Evolutionary conservation across 2,113 vertebrate genomes (phyloP), one percentile per base, ranked within the genome.

Genomic region (Myrmophylax atrothorax): DNA sequence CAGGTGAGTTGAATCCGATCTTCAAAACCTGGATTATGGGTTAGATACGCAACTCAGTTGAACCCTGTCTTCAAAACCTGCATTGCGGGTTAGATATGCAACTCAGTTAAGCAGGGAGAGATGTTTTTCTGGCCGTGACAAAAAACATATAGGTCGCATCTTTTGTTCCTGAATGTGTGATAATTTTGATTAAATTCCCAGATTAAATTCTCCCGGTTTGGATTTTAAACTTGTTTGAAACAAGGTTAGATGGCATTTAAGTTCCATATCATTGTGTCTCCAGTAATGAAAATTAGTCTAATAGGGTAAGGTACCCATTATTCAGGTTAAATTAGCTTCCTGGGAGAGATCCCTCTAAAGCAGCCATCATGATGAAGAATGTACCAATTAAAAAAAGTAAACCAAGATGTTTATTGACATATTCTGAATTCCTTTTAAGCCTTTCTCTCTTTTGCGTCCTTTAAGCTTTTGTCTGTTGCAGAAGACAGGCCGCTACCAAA

Each of bases 201-300:
- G 88, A 93, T 90, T 92, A 90, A 93, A 87, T 92, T 93, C n/a
- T 93, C 28, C 46, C 68, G 68, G 60, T 90, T 84, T 90, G 90
- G 73, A 78, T 90, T 96, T 92, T 81, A 92, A 94, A 90, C 68
- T 94, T 95, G 76, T 75, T 90, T 93, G 73, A 89, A 86, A 64
- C 56, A 84, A 79, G 80, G 64, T 87, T 95, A 94, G 86, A 79
- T 78, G 76, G 76, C 83, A 95, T 96, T 96, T 92, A 92, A 95
- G 83, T 81, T 86, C 62, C 40, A 46, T 92, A 86, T 89, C 64
- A 76, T 46, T 53, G 35, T 95, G 79, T 89, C 83, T 94, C 58
- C 58, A 53, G 67, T 94, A 96, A 95, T 90, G 94, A 93, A 94
- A 95, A 96, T 96, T 95, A 93, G 94, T 90, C 83, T 95, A 96